Conservation (phyloP, 2,888 invertebrate genomes). For the Euspilapteryx auroguttella region DNA sequence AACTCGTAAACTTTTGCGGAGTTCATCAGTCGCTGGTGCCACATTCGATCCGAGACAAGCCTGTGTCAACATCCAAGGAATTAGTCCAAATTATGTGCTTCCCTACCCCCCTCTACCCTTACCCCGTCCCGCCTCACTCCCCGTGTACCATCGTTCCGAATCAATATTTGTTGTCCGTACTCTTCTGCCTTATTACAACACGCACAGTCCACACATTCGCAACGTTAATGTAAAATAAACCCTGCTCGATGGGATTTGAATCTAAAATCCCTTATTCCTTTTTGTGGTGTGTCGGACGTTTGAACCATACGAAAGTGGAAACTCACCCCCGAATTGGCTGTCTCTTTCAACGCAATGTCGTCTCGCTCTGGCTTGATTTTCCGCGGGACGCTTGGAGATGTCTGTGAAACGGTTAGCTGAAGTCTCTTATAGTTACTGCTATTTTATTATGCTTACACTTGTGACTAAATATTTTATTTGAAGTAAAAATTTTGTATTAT, state of each 20-base stretch:
- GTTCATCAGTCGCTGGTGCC: slow-evolving; percentile 34
- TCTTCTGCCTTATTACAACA: slow-evolving; percentile 59
- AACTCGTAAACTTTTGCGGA: slow-evolving; percentile 9
- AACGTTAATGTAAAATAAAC: too few relatives aligned
- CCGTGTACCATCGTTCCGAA: slow-evolving; percentile 20
- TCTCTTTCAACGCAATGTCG: slow-evolving; percentile 50
- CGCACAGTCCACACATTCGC: slow-evolving; percentile 51
- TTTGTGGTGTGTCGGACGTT: slow-evolving; percentile 14
- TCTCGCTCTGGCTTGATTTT: slow-evolving; percentile 50
- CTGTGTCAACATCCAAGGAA: slow-evolving; percentile 52
- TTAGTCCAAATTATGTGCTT: slow-evolving; percentile 59
- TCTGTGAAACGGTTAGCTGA: too few relatives aligned
- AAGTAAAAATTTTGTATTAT: too few relatives aligned
- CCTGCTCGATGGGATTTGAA: too few relatives aligned
- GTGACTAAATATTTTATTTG: too few relatives aligned
- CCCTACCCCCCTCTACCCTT: slow-evolving; percentile 14
- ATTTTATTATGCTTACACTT: too few relatives aligned
- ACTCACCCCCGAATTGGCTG: slow-evolving; percentile 44
- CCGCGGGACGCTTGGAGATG: slow-evolving; percentile 28
- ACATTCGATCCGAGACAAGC: slow-evolving; percentile 39
- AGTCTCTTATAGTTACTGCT: too few relatives aligned
- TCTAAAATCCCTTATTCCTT: slow-evolving; percentile 3
- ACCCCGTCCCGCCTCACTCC: slow-evolving; percentile 22
- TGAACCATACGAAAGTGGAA: slow-evolving; percentile 9
- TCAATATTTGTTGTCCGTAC: slow-evolving; percentile 63